Conservation (phyloP, 2,113 vertebrate genomes). For the Athene noctua region DNA sequence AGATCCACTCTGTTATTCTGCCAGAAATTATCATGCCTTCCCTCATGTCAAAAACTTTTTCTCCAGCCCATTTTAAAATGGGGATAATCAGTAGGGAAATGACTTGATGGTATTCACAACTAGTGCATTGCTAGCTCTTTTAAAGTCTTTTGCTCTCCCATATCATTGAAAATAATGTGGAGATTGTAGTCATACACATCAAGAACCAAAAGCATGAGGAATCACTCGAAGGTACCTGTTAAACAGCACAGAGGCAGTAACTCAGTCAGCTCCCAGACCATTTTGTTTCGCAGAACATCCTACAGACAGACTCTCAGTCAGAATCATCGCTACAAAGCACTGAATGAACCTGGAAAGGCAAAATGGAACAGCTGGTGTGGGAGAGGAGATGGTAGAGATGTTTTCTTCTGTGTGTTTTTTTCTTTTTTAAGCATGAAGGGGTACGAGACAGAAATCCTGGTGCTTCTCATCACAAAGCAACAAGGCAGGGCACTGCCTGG, state of each 20-base stretch:
- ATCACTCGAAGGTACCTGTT: not conserved
- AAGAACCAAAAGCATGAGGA: not conserved
- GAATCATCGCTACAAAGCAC: not conserved
- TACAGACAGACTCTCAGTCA: not conserved
- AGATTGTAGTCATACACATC: not conserved
- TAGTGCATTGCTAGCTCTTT: not conserved
- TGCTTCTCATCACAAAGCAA: not conserved
- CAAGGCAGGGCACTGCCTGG: not conserved
- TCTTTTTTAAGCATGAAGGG: not conserved
- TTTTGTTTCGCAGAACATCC: not conserved
- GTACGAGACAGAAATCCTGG: rapidly evolving
- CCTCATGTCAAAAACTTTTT: not conserved
- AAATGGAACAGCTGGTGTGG: rapidly evolving
- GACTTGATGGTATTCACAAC: not conserved
- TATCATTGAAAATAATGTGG: not conserved
- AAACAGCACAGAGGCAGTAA: not conserved
- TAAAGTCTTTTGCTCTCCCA: not conserved
- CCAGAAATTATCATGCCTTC: not conserved
- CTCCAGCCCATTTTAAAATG: not conserved
- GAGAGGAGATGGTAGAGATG: not conserved
- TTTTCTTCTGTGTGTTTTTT: not conserved
- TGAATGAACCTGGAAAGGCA: not conserved
- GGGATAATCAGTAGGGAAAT: not conserved
- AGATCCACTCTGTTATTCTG: not conserved
- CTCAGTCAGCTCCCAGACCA: not conserved